phyloP scores from a whole-genome alignment of 2,797 vertebrate genomes.

The Galago senegalensis region DNA sequence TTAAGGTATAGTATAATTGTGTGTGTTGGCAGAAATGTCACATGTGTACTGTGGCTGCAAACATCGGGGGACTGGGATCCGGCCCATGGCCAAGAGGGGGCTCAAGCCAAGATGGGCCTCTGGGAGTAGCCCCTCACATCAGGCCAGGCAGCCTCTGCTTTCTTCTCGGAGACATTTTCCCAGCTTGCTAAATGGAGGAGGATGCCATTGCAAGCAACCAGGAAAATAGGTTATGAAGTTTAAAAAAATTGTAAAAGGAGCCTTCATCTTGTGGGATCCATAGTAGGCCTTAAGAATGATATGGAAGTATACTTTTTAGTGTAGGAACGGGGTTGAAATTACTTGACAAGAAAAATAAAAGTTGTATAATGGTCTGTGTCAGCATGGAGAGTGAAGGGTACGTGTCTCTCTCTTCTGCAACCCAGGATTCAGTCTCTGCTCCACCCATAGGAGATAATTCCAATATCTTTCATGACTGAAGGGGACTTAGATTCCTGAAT shows the following conservation, averaged over 20 bases:
- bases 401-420: not conserved
- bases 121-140: not conserved
- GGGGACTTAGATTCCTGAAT: not conserved
- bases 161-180: not conserved
- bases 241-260: not conserved
- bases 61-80: not conserved
- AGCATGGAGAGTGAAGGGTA: no score
- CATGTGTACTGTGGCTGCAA: not conserved
- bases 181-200: not conserved
- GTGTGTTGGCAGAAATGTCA: conserved; percentile 68
- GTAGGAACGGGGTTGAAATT: not conserved
- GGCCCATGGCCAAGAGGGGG: not conserved
- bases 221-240: not conserved
- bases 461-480: not conserved
- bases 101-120: not conserved
- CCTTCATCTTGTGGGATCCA: not conserved
- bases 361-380: not conserved
- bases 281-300: not conserved
- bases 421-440: not conserved
- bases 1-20: conserved; percentile 69
- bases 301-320: not conserved
- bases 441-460: not conserved
- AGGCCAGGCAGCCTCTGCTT: not conserved
- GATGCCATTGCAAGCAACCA: not conserved
- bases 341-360: not conserved